Evolutionary conservation across 2,888 invertebrate species (phyloP).

Genomic region (Spicauda simplicius): DNA sequence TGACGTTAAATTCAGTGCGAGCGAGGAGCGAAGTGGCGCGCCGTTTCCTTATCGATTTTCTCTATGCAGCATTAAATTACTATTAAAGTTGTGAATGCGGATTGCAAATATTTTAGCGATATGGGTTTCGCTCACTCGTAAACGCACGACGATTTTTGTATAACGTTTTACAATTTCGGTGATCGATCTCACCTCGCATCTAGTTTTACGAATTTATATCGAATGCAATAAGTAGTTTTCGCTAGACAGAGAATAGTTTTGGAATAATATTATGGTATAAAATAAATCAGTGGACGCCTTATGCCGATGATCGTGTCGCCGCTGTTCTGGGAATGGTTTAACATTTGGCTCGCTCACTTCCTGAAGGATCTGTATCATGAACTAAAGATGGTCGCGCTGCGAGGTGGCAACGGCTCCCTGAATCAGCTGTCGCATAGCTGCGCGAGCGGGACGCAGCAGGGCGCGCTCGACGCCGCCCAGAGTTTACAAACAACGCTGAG

Average conservation of each 20-base stretch:
- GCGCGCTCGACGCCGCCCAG: slow-evolving; percentile 64
- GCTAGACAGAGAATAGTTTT: slow-evolving; percentile 39
- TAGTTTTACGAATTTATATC: slow-evolving; percentile 35
- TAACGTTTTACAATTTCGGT: slow-evolving; percentile 39
- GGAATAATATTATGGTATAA: slow-evolving; percentile 45
- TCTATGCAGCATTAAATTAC: slow-evolving; percentile 81
- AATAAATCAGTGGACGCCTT: slow-evolving; percentile 48
- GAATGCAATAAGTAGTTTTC: slow-evolving; percentile 42
- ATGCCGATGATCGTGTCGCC: slow-evolving; percentile 74
- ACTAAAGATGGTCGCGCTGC: slow-evolving; percentile 79
- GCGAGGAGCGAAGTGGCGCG: slow-evolving; percentile 69
- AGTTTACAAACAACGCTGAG: slow-evolving; percentile 68
- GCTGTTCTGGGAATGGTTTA: slow-evolving; percentile 80
- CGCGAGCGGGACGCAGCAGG: slow-evolving; percentile 57
- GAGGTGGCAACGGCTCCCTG: slow-evolving; percentile 69
- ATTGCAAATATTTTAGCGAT: slow-evolving; percentile 64
- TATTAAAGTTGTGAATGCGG: slow-evolving; percentile 75
- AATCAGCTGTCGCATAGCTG: slow-evolving; percentile 61
- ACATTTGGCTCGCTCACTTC: slow-evolving; percentile 77
- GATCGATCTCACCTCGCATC: slow-evolving; percentile 29
- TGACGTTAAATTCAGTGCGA: slow-evolving; percentile 61
- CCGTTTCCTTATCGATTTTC: slow-evolving; percentile 83
- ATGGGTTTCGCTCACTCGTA: slow-evolving; percentile 58
- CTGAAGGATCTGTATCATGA: slow-evolving; percentile 79
- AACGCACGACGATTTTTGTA: slow-evolving; percentile 47